Evolutionary conservation across 37 sponge, comb jelly and placozoan genomes (phyloP), one percentile per base, ranked within the genome.

Genomic region (Ianthella basta): DNA sequence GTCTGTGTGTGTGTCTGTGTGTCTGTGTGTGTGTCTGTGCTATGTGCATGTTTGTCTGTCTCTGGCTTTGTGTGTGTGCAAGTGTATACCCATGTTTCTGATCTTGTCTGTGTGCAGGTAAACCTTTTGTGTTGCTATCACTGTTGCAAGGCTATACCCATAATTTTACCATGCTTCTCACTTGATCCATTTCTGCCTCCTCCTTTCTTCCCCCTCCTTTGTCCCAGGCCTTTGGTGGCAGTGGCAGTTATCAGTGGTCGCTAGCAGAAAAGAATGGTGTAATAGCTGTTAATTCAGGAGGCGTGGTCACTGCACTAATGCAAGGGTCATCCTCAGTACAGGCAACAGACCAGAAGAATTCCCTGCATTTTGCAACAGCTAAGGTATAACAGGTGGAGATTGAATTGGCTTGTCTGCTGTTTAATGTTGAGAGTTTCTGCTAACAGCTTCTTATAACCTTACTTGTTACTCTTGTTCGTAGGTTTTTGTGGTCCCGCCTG

Each of bases 201-300:
- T 36, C 35, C 32, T 41, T 30, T 21, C 73, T 55, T 56, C 82
- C 50, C 63, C 39, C 55, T 55, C 13, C 13, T 55, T 16, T 33
- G 38, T 53, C 10, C 36, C 53, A 93, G 91, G 93, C 88, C 0
- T 63, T 44, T 60, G 93, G 93, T 41, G 96, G 96, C 27, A 94
- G 94, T 85, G 96, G 96, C 30, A 72, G 53, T 23, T 95, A 95
- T 55, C 41, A 85, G 29, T 95, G 96, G 96, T 93, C 94, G 35
- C 10, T n/a, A 29, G 86, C 84, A 60, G 87, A 92, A 38, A 44
- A 69, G 10, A 83, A 75, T 30, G 73, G 55, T 38, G 82, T 93
- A 34, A 87, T 78, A 24, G 56, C 79, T 65, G 87, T 93, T 56
- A 34, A 75, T 10, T 55, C 34, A 14, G 41, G 33, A 40, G 93